phyloP scores from a whole-genome alignment of 2,888 invertebrate genomes.

The Cantharis flavilabris region DNA sequence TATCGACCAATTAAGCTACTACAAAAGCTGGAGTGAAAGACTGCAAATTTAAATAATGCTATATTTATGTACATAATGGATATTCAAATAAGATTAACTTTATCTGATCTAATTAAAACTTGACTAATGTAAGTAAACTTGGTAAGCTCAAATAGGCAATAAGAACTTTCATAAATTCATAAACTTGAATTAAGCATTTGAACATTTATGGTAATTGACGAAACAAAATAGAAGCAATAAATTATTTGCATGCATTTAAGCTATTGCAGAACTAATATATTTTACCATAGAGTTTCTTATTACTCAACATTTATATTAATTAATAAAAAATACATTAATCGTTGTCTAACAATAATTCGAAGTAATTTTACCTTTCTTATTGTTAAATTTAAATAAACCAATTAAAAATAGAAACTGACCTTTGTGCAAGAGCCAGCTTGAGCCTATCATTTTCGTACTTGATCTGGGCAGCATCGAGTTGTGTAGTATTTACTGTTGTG shows the following conservation, averaged over 20 bases:
- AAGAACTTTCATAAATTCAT: not conserved
- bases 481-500: conserved; percentile 41
- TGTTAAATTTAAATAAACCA: not conserved
- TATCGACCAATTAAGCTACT: not conserved
- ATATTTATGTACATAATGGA: not conserved
- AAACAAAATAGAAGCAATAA: not conserved
- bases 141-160: not conserved
- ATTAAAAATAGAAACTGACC: conserved; percentile 63
- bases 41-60: not conserved
- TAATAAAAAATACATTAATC: not conserved
- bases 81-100: not conserved
- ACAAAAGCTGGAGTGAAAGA: not conserved
- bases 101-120: not conserved
- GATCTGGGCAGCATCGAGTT: conserved; percentile 78
- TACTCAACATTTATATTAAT: not conserved
- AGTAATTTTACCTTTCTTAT: not conserved
- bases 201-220: not conserved
- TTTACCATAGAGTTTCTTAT: not conserved
- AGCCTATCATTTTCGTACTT: conserved; percentile 97
- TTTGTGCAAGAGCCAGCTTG: conserved; percentile 93
- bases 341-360: not conserved
- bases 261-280: not conserved
- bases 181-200: not conserved
- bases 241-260: not conserved
- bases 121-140: not conserved